Base-by-base conservation (phyloP, 2,113 vertebrate species). In the Bucco capensis region DNA sequence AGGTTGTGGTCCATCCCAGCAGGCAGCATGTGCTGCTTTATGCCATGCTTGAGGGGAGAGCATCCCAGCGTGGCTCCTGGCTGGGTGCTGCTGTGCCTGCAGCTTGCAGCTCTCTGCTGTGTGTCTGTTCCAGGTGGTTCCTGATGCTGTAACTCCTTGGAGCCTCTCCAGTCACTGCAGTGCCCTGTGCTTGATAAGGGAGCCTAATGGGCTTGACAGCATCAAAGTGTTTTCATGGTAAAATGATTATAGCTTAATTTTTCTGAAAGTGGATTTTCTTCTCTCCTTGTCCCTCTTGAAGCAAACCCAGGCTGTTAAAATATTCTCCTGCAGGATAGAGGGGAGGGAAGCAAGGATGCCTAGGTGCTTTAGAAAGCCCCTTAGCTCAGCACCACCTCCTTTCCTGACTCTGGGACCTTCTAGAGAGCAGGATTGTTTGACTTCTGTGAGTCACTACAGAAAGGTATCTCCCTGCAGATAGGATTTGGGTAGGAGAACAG, bases 101-200 rank as follows among this genome's bases (percentile, higher is more conserved):
- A 74, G 5, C 70, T 83, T 65, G 66, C 50, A 83, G 90, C 54
- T 28, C 61, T 73, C 85, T 76, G 77, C 54, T 44, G 54, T 78
- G 89, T 94, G 95, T 94, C 82, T 66, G 44, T 83, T 93, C 93
- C 96, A 97, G 97, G 97, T 97, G 94, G 87, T 96, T 84, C 85
- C 90, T 92, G 88, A 46, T 61, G 77, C 30, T 92, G 82, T 69
- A 61, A 66, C 75, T 66, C 70, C 85, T 89, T 72, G 71, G 86
- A 90, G 37, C 69, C 24, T 62, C 80, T 95, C 86, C 81, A 44
- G 30, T 73, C 91, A 44, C 75, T 86, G 77, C 84, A 73, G 88
- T 12, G 2, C 78, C 88, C 70, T 82, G 81, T 35, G 27, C 72
- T 93, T 86, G 82, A 86, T 90, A 84, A 90, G 92, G 58, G 81